Base-by-base conservation (phyloP, 37 sponge, comb jelly and placozoan genomes). In the Beroe ovata region DNA sequence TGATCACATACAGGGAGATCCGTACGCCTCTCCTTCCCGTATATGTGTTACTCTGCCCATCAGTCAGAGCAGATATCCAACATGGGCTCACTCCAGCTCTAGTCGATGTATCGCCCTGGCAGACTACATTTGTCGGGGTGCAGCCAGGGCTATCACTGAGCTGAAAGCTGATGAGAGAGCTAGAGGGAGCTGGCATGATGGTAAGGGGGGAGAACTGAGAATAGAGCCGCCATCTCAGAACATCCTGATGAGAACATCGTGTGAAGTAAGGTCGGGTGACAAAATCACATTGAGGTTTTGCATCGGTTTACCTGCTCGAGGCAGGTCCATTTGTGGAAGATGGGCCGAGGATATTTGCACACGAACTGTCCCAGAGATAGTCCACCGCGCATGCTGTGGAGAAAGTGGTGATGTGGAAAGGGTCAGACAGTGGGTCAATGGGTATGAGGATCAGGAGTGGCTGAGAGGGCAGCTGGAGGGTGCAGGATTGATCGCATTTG, bases 191-290 rank as follows among this genome's bases (percentile, higher is more conserved):
- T 90, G 90, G 90, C 90, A 90, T 42, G 90, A 64, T 2, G 62
- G 64, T 1, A 90, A 90, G 64, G 90, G 90, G 14, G 90, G 90
- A 35, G 90, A 61, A 40, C 23, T 90, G 60, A 90, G 90, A 41
- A 90, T 90, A 36, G 90, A 64, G 23, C 60, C 29, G 1, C 90
- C 90, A 1, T 58, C 69, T 66, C 90, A 90, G 42, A 58, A 90
- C 90, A 39, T 90, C 39, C 8, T 90, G 14, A 1, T 38, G 8
- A 29, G 90, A 23, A 90, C 71, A 14, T 71, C 90, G 21, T 84
- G 71, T 34, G 60, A 63, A 37, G 69, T 90, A 3, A 62, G 4
- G 6, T 26, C 63, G 8, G 23, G 33, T 25, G 84, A 23, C 22
- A 20, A 3, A 3, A 77, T 77, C 8, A 0, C 41, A 4, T 36